Evolutionary conservation across 2,113 vertebrate species (phyloP).

Genomic region (Leptobrachium ailaonicum): DNA sequence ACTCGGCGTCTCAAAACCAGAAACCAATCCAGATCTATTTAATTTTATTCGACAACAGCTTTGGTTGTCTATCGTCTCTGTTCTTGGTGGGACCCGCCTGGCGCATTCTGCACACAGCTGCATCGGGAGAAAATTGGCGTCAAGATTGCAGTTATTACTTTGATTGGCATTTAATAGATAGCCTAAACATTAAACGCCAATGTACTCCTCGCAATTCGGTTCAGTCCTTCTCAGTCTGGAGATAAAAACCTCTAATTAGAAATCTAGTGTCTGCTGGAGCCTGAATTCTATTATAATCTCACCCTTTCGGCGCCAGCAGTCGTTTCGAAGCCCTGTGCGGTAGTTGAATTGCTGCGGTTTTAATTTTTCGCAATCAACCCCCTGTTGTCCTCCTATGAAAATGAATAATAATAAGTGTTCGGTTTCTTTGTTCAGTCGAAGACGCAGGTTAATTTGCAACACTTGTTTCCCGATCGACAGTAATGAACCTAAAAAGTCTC

Average conservation of each 20-base stretch:
- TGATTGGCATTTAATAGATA: slow-evolving; percentile 80
- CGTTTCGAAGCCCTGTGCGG: not conserved
- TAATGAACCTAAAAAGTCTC: not conserved
- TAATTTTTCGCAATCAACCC: slow-evolving; percentile 31
- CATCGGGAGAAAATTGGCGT: slow-evolving; percentile 71
- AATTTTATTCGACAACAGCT: too few species aligned
- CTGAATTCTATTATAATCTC: slow-evolving; percentile 61
- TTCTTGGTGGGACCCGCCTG: slow-evolving; percentile 64
- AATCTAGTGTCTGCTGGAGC: slow-evolving; percentile 61
- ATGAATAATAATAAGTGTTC: slow-evolving; percentile 15
- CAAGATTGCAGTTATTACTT: slow-evolving; percentile 82
- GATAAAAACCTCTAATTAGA: slow-evolving; percentile 73
- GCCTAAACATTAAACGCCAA: slow-evolving; percentile 71
- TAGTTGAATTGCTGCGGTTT: not conserved
- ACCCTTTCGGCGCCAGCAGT: slow-evolving; percentile 9
- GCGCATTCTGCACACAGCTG: slow-evolving; percentile 79
- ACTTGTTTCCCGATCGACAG: not conserved
- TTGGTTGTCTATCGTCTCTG: slow-evolving; percentile 18
- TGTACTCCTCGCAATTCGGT: slow-evolving; percentile 73
- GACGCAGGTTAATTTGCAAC: slow-evolving; percentile 9
- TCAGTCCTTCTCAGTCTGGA: slow-evolving; percentile 68
- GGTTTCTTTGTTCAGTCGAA: slow-evolving; percentile 19
- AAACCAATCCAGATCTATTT: too few species aligned
- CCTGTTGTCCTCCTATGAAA: slow-evolving; percentile 14
- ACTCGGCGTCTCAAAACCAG: too few species aligned